These are phyloP conservation scores for Cryptoprocta ferox DNA, from an alignment of 2,797 vertebrate species.

Conservation along the genomic window DNA sequence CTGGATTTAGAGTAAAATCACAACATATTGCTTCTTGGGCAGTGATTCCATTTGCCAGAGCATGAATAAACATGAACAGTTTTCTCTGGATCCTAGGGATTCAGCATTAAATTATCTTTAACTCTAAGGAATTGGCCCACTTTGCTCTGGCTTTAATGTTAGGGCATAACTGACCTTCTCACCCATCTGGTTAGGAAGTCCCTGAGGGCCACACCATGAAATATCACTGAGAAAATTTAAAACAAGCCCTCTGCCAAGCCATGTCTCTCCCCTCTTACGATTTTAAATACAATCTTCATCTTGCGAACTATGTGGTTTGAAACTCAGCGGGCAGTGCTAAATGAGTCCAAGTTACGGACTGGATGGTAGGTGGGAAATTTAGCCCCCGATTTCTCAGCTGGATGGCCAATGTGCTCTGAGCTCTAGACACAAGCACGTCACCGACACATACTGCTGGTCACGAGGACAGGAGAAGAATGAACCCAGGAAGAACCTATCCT, in stretches of 20 bases:
- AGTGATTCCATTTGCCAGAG: constrained; percentile 60
- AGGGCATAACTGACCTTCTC: background rate
- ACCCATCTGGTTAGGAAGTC: background rate
- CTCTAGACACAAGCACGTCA: background rate
- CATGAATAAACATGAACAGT: constrained; percentile 69
- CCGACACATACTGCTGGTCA: background rate
- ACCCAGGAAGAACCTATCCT: background rate
- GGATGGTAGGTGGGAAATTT: background rate
- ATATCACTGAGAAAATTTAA: background rate
- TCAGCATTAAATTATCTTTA: constrained; percentile 52
- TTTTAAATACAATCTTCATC: background rate
- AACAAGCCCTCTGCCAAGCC: background rate
- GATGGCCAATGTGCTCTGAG: background rate
- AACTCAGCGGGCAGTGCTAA: background rate
- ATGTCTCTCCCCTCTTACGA: background rate
- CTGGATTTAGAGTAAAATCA: constrained; percentile 72
- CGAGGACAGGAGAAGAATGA: background rate
- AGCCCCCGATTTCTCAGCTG: background rate
- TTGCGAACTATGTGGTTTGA: background rate
- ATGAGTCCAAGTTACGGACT: background rate
- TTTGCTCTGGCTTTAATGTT: constrained; percentile 44
- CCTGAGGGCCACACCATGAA: background rate
- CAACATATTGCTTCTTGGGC: constrained; percentile 65
- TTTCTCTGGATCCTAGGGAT: constrained; percentile 25
- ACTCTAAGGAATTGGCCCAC: constrained; percentile 36